A percentile compares a stretch with the other conserved stretches of the same genome.
These are phyloP conservation scores for Geococcyx californianus DNA, from an alignment of 2,113 vertebrate genomes.

Conservation along the genomic window DNA sequence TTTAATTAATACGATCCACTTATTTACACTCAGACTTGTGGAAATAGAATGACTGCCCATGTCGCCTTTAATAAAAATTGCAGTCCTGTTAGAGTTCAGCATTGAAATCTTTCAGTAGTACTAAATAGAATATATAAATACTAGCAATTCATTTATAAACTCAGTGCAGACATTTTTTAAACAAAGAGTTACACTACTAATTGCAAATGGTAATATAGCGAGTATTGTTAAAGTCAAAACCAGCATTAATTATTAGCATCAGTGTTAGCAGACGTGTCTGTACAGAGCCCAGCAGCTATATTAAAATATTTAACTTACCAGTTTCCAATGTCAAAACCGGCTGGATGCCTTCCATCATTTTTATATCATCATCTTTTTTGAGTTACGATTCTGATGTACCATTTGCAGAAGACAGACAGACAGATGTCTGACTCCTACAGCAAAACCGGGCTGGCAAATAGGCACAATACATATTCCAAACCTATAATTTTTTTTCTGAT, in stretches of 20 bases:
- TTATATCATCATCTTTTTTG: not conserved
- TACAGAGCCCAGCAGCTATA: not conserved
- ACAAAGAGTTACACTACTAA: not conserved
- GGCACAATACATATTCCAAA: not conserved
- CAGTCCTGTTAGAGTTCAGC: not conserved
- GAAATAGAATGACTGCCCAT: not conserved
- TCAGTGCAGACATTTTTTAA: not conserved
- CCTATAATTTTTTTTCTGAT: constrained; percentile 13
- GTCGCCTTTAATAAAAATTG: not conserved
- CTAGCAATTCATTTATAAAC: not conserved
- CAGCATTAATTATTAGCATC: not conserved
- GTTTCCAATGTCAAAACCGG: not conserved
- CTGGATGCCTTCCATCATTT: not conserved
- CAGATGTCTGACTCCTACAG: not conserved
- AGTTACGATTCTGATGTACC: not conserved
- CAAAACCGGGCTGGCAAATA: constrained; percentile 1
- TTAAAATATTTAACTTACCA: not conserved
- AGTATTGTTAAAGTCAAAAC: not conserved
- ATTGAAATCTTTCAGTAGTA: not conserved
- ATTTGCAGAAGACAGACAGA: not conserved
- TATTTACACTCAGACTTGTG: not conserved
- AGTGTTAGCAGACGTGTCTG: not conserved
- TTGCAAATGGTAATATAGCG: not conserved
- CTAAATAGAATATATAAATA: not conserved
- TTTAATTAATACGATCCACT: not conserved